Conservation (phyloP, 2,113 vertebrate species). For the Galemys pyrenaicus region DNA sequence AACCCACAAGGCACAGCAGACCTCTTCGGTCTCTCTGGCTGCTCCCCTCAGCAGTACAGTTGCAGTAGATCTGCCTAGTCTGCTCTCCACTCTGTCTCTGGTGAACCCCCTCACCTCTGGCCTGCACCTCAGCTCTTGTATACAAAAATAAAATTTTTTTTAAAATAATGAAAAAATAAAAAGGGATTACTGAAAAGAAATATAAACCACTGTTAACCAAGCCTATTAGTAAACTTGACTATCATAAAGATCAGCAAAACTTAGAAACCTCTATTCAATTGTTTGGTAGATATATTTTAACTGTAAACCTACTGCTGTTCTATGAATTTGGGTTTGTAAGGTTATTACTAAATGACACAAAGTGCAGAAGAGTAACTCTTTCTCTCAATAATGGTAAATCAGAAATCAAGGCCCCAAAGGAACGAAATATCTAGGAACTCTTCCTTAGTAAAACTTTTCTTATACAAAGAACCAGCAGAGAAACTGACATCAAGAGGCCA, state of each 20-base stretch:
- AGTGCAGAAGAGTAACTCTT: not conserved
- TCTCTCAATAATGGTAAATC: not conserved
- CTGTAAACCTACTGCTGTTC: not conserved
- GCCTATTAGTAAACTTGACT: conserved; percentile 33
- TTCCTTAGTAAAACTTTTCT: conserved; percentile 29
- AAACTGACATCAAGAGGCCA: not conserved
- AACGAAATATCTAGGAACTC: not conserved
- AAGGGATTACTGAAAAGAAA: conserved; percentile 68
- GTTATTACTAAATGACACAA: conserved; percentile 33
- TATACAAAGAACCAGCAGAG: conserved; percentile 13
- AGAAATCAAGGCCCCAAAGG: not conserved
- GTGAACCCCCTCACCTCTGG: too few relatives aligned
- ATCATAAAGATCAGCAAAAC: conserved; percentile 47
- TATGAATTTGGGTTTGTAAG: conserved; percentile 30
- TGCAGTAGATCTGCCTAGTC: too few relatives aligned
- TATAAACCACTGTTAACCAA: conserved; percentile 33
- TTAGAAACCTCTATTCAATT: not conserved
- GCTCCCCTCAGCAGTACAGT: too few relatives aligned
- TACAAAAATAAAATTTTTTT: not conserved
- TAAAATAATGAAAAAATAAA: conserved; percentile 24
- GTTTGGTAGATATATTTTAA: not conserved
- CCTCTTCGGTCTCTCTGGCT: too few relatives aligned
- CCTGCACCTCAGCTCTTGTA: too few relatives aligned
- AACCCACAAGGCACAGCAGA: too few relatives aligned
- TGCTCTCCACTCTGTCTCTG: too few relatives aligned